A percentile compares a stretch with the other conserved stretches of the same genome.
phyloP scores from a whole-genome alignment of 2,113 vertebrate genomes.

The Scopus umbretta region DNA sequence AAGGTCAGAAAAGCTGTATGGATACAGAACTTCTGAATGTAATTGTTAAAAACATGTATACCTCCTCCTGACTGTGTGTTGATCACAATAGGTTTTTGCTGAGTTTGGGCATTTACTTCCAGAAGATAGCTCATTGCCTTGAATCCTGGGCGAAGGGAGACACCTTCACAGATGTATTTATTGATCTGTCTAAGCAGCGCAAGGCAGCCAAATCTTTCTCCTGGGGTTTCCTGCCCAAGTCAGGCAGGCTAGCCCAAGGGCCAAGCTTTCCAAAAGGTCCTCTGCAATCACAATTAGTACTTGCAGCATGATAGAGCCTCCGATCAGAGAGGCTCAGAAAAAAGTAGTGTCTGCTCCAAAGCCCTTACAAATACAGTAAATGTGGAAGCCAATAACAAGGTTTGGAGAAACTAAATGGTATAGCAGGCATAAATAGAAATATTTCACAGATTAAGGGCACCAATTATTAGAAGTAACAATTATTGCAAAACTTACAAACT shows the following conservation, averaged over 20 bases:
- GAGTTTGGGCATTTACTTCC: background rate
- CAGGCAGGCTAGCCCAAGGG: background rate
- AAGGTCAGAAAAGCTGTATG: background rate
- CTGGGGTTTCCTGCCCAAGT: background rate
- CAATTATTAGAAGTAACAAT: background rate
- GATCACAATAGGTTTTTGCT: background rate
- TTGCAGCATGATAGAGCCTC: background rate
- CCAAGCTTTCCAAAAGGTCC: background rate
- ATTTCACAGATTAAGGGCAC: background rate
- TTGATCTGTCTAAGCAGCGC: background rate
- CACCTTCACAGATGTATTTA: background rate
- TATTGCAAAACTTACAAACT: background rate
- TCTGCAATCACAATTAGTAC: background rate
- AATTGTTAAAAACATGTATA: background rate
- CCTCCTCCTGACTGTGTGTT: background rate
- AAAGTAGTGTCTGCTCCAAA: background rate
- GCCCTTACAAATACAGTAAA: background rate
- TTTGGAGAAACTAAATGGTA: background rate
- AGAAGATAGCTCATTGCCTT: background rate
- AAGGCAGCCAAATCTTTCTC: background rate
- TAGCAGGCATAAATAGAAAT: background rate
- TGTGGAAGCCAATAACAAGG: background rate
- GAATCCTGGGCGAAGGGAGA: accelerated
- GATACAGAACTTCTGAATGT: background rate
- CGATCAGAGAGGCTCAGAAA: background rate